A percentile compares a stretch with the other conserved stretches of the same genome.
These are phyloP conservation scores for Listronotus oregonensis DNA, from an alignment of 1,140 invertebrate species.

Conservation along the genomic window DNA sequence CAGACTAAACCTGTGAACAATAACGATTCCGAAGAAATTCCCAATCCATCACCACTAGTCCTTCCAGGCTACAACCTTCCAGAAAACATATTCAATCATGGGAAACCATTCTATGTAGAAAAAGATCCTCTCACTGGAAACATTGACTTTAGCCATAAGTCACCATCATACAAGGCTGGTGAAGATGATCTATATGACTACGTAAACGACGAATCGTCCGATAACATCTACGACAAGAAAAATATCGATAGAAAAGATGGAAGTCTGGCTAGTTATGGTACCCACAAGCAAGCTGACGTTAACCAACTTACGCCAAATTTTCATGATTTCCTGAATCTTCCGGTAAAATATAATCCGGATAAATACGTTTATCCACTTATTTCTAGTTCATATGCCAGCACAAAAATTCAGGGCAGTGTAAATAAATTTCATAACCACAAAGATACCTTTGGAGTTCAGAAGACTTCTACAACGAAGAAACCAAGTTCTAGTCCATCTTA, in stretches of 20 bases:
- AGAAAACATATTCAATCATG: constrained; percentile 65
- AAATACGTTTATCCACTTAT: constrained; percentile 71
- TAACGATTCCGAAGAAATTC: constrained; percentile 49
- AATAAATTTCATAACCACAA: constrained; percentile 69
- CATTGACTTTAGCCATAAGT: constrained; percentile 66
- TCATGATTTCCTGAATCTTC: constrained; percentile 72
- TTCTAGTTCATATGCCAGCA: constrained; percentile 73
- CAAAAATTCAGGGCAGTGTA: constrained; percentile 71
- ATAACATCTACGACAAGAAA: constrained; percentile 53
- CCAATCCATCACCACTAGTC: constrained; percentile 51
- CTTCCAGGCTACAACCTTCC: constrained; percentile 54
- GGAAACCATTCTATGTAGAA: constrained; percentile 71
- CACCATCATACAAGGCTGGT: constrained; percentile 55
- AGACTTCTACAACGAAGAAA: constrained; percentile 53
- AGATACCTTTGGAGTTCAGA: constrained; percentile 56
- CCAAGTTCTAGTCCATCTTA: constrained; percentile 52
- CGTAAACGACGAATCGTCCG: constrained; percentile 43
- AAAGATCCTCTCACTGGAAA: constrained; percentile 71
- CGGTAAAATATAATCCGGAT: constrained; percentile 68
- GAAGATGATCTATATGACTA: constrained; percentile 47
- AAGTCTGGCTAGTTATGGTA: constrained; percentile 46
- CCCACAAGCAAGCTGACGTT: constrained; percentile 59
- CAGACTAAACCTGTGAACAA: neutral
- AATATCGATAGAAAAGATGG: constrained; percentile 57
- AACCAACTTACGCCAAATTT: constrained; percentile 65